These are phyloP conservation scores for Anarsia innoxiella DNA, from an alignment of 2,888 invertebrate genomes.

Conservation along the genomic window DNA sequence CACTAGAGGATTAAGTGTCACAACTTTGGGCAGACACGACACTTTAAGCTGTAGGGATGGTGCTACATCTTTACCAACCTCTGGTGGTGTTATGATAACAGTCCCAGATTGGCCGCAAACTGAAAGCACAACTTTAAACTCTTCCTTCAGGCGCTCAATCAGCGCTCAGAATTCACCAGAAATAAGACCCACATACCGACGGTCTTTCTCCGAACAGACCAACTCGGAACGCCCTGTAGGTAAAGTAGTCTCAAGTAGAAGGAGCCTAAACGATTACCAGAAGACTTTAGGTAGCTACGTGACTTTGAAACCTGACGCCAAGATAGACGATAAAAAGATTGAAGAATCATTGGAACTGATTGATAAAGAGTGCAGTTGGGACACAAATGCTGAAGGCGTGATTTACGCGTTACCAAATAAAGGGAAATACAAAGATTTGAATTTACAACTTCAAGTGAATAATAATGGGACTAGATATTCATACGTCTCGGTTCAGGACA, in stretches of 20 bases:
- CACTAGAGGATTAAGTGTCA: constrained; percentile 59
- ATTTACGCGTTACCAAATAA: constrained; percentile 70
- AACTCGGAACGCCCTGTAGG: constrained; percentile 54
- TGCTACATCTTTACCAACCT: constrained; percentile 58
- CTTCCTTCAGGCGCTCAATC: constrained; percentile 52
- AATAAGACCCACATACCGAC: constrained; percentile 60
- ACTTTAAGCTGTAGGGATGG: constrained; percentile 50
- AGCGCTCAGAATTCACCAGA: constrained; percentile 66
- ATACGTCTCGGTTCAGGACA: constrained; percentile 65
- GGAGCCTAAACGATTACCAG: constrained; percentile 66
- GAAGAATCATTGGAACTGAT: constrained; percentile 65
- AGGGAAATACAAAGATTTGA: constrained; percentile 67
- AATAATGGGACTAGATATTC: constrained; percentile 67
- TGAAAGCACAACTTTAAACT: constrained; percentile 40
- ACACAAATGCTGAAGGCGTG: constrained; percentile 70
- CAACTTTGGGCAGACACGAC: constrained; percentile 62
- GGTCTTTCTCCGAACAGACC: constrained; percentile 66
- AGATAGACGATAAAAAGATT: constrained; percentile 42
- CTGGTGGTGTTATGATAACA: constrained; percentile 77
- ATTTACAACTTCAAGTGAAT: constrained; percentile 65
- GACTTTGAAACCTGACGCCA: constrained; percentile 37
- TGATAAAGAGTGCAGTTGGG: constrained; percentile 76
- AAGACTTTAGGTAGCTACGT: constrained; percentile 56
- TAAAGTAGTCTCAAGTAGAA: constrained; percentile 63
- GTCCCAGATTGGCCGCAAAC: constrained; percentile 78